Evolutionary conservation across 1,140 invertebrate genomes (phyloP).

Genomic region (Eriocheir sinensis): DNA sequence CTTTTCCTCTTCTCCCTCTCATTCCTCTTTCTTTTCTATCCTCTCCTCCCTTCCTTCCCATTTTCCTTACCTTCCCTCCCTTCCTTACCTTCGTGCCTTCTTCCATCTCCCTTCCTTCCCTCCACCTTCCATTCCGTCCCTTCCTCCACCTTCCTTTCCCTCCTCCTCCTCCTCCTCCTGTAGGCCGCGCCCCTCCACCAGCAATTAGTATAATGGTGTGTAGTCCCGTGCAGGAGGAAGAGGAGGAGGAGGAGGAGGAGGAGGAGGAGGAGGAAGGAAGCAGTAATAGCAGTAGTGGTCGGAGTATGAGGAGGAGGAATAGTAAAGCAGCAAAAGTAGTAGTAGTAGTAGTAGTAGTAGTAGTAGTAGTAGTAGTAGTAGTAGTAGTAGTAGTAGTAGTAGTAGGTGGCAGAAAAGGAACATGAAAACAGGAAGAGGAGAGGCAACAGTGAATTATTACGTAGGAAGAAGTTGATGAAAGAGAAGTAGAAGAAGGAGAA

Average conservation of each 20-base stretch:
- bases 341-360: conserved; percentile 44
- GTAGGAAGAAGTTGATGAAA: neutral
- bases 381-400: conserved; percentile 51
- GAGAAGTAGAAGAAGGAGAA: conserved; percentile 1
- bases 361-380: conserved; percentile 47
- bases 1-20: neutral
- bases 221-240: neutral
- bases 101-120: neutral
- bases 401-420: neutral
- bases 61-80: neutral
- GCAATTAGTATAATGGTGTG: conserved; percentile 25
- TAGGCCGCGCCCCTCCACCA: neutral
- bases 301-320: conserved; percentile 14
- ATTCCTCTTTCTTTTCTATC: neutral
- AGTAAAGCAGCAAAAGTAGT: conserved; percentile 35
- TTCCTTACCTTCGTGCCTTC: neutral
- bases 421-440: too few relatives aligned
- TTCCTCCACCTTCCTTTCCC: neutral
- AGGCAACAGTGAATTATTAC: too few relatives aligned
- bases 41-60: neutral
- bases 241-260: conserved; percentile 20
- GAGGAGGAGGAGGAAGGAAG: neutral
- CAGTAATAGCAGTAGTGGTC: conserved; percentile 34
- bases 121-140: neutral
- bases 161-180: neutral